Evolutionary conservation across 2,113 vertebrate genomes (phyloP), one percentile per base, ranked within the genome.

Genomic region (Sander vitreus): DNA sequence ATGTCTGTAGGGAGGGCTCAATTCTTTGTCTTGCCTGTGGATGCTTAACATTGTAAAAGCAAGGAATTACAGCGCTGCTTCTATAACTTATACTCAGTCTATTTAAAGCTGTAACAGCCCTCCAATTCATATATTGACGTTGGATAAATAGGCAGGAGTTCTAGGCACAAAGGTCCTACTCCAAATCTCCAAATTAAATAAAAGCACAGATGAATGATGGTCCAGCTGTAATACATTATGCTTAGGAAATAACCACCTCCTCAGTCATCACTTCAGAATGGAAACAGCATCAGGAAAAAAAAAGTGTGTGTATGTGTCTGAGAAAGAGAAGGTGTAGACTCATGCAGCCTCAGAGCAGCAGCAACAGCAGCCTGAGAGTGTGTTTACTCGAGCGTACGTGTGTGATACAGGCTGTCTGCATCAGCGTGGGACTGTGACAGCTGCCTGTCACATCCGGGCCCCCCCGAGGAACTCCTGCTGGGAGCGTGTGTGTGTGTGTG

Each of bases 381-480:
- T 83, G 82, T 83, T 88, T 83, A 71, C 69, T 78, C 70, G 10
- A 53, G 76, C 70, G 47, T 53, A 15, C 6, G 51, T 84, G 73
- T 88, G 88, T 86, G 76, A 83, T 77, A 79, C 63, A 59, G 68
- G 58, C 73, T 66, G 88, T 93, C 86, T 89, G 89, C 77, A 58
- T 86, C 90, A 84, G 77, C 82, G 87, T 90, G 85, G 63, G 86
- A 90, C 84, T 80, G 63, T 93, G 93, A 93, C 93, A 94, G 94
- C 90, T 93, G 91, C 86, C 93, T 93, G 93, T 95, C 94, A 94
- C 82, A 77, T 70, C 70, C 0, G 58, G 57, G 63, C 79, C 91
- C 89, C 89, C 88, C 86, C 11, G 55, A 85, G 91, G 89, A 90
- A 45, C 76, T 80, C 88, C 74, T 85, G 78, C 89, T 68, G 73